Conservation (phyloP, 1,140 invertebrate species). For the Bombus pascuorum region DNA sequence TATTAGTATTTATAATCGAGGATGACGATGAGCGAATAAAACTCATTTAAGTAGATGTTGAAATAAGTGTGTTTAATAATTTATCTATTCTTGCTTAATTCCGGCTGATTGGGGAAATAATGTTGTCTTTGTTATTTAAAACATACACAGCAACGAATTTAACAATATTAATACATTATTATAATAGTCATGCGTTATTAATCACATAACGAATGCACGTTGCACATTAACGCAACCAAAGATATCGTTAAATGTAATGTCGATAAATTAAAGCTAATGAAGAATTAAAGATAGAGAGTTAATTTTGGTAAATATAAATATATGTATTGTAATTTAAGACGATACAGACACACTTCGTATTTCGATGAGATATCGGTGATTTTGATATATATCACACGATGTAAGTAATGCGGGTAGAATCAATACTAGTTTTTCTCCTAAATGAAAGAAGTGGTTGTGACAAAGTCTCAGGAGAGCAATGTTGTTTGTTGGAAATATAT, state of each 20-base stretch:
- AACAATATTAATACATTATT: neutral
- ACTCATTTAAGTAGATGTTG: neutral
- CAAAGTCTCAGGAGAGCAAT: neutral
- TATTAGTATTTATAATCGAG: neutral
- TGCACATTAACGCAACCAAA: neutral
- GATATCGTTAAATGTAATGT: neutral
- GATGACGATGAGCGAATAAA: too few relatives aligned
- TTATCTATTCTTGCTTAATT: neutral
- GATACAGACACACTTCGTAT: neutral
- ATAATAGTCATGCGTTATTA: neutral
- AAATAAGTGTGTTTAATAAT: neutral
- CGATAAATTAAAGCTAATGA: neutral
- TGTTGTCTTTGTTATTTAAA: neutral
- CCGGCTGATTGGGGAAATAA: neutral
- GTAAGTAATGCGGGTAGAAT: neutral
- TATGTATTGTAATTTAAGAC: too few relatives aligned
- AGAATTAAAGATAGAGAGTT: neutral
- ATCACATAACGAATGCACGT: neutral
- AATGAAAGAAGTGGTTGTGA: neutral
- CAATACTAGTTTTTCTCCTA: neutral
- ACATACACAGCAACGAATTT: too few relatives aligned
- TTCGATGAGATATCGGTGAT: neutral
- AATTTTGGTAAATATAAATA: neutral
- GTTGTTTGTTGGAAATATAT: neutral
- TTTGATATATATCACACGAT: neutral